Conservation (phyloP, 2,888 invertebrate species). For the Coronaproctus castanopsis region DNA sequence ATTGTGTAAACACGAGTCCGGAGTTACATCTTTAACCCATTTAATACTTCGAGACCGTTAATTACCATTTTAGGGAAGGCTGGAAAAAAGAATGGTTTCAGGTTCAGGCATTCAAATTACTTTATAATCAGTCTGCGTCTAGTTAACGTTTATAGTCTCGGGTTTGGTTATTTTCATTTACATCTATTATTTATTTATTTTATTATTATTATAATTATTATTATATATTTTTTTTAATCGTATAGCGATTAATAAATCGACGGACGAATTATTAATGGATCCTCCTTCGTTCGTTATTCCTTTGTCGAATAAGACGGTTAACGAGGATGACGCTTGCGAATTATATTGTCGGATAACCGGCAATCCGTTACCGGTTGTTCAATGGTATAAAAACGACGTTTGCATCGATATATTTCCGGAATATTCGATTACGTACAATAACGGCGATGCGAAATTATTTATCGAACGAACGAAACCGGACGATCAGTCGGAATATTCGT, state of each 20-base stretch:
- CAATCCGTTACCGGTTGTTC: conserved; percentile 55
- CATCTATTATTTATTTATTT: not conserved
- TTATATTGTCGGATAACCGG: conserved; percentile 50
- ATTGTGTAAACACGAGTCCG: no score
- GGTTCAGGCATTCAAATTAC: no score
- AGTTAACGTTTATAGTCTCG: no score
- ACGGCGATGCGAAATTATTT: conserved; percentile 52
- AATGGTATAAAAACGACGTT: conserved; percentile 51
- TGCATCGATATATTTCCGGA: conserved; percentile 51
- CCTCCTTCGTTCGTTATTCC: conserved; percentile 45
- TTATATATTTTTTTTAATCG: conserved; percentile 24
- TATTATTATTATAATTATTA: no score
- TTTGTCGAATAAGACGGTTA: conserved; percentile 38
- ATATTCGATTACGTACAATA: conserved; percentile 58
- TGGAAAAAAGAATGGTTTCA: no score
- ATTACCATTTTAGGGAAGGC: no score
- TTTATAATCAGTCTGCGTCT: no score
- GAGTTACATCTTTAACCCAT: no score
- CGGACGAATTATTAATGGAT: conserved; percentile 36
- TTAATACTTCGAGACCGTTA: no score
- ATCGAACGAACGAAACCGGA: conserved; percentile 44
- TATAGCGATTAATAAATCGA: conserved; percentile 39
- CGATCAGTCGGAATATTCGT: conserved; percentile 48
- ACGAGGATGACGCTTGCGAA: conserved; percentile 41
- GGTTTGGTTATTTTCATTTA: no score